phyloP scores from a whole-genome alignment of 2,888 invertebrate species.

The Drosophila cyrtoloma region DNA sequence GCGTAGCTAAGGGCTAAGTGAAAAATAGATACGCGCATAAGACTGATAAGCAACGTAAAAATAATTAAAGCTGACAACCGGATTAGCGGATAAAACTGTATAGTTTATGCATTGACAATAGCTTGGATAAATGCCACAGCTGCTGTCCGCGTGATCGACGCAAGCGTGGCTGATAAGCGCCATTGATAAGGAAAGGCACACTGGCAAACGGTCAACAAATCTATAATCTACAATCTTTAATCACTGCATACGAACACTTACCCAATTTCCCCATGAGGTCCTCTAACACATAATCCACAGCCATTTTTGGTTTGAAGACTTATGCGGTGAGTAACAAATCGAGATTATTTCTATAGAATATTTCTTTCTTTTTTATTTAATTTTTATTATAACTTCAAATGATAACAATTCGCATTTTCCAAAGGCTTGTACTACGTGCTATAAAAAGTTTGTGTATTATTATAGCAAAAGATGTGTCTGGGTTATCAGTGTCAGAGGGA shows the following conservation, averaged over 20 bases:
- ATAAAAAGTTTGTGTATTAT: neutral
- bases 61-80: conserved; percentile 23
- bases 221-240: conserved; percentile 45
- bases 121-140: conserved; percentile 35
- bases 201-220: conserved; percentile 16
- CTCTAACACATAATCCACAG: conserved; percentile 88
- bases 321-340: neutral
- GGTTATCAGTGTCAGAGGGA: conserved; percentile 15
- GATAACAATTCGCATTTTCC: conserved; percentile 33
- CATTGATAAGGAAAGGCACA: conserved; percentile 50
- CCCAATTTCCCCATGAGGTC: conserved; percentile 89
- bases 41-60: neutral
- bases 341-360: conserved; percentile 1
- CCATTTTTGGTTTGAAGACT: conserved; percentile 85
- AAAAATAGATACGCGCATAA: conserved; percentile 10
- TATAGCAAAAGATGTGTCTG: neutral
- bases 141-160: conserved; percentile 41
- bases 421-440: neutral
- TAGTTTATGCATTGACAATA: conserved; percentile 7
- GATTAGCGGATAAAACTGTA: conserved; percentile 29
- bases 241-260: conserved; percentile 78
- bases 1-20: neutral
- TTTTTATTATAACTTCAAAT: conserved; percentile 4
- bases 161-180: conserved; percentile 42
- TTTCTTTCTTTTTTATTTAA: neutral